Conservation (phyloP, 2,888 invertebrate species). For the Poecilus cupreus region DNA sequence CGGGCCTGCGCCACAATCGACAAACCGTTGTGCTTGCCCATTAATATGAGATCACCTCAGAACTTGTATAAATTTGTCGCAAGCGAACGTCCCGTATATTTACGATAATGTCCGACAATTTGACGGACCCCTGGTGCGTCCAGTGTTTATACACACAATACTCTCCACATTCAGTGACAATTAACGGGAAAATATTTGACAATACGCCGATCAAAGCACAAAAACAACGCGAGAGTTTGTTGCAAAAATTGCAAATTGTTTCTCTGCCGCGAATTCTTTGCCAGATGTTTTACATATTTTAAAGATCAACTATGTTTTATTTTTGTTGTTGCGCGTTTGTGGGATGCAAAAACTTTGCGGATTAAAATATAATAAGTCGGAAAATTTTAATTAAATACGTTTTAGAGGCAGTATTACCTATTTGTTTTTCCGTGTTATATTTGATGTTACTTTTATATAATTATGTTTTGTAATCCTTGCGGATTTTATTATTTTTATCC, state of each 20-base stretch:
- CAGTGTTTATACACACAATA: conserved; percentile 48
- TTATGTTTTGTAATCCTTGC: too few species aligned
- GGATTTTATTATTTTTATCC: too few species aligned
- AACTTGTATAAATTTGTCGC: conserved; percentile 47
- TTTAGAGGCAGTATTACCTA: background rate
- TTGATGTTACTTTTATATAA: too few species aligned
- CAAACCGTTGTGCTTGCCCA: background rate
- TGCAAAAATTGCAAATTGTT: conserved; percentile 4
- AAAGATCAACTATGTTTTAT: background rate
- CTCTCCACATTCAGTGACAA: conserved; percentile 42
- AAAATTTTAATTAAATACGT: background rate
- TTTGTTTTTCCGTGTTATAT: too few species aligned
- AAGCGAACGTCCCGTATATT: conserved; percentile 20
- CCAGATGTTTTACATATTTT: conserved; percentile 16
- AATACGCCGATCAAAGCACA: conserved; percentile 16
- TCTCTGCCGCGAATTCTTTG: background rate
- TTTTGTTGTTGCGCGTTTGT: background rate
- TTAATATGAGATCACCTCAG: conserved; percentile 40
- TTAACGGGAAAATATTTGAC: conserved; percentile 55
- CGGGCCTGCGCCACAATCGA: too few species aligned
- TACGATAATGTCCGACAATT: conserved; percentile 55
- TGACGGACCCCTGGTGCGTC: conserved; percentile 45
- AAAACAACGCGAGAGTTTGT: background rate
- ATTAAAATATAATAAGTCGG: background rate
- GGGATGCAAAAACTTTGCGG: background rate